phyloP scores from a whole-genome alignment of 1,140 invertebrate genomes.

The Cotesia typhae region DNA sequence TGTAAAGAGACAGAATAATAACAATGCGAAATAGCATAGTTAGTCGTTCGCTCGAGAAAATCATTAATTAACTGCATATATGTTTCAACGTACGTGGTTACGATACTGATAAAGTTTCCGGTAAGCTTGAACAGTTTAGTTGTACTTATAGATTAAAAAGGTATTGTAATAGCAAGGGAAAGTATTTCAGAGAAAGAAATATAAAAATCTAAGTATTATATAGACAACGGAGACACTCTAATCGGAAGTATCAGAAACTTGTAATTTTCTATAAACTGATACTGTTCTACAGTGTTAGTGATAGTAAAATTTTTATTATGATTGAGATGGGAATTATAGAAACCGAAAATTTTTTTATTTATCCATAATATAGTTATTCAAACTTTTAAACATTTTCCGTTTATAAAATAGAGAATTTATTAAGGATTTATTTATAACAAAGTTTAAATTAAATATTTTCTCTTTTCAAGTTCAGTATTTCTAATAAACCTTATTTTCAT shows the following conservation, averaged over 20 bases:
- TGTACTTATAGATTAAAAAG: slow-evolving; percentile 8
- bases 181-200: slow-evolving; percentile 19
- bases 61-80: slow-evolving; percentile 18
- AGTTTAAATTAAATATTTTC: too few relatives aligned
- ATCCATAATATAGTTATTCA: too few relatives aligned
- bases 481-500: too few relatives aligned
- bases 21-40: slow-evolving; percentile 22
- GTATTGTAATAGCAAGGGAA: not conserved
- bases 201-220: slow-evolving; percentile 14
- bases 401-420: too few relatives aligned
- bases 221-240: slow-evolving; percentile 30
- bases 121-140: slow-evolving; percentile 19
- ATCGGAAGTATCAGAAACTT: slow-evolving; percentile 32
- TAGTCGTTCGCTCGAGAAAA: slow-evolving; percentile 14
- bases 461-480: too few relatives aligned
- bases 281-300: not conserved
- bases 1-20: slow-evolving; percentile 12
- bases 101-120: slow-evolving; percentile 35
- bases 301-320: not conserved
- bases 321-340: not conserved
- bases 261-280: slow-evolving; percentile 25
- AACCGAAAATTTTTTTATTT: not conserved
- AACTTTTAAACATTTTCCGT: too few relatives aligned
- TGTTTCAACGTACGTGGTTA: slow-evolving; percentile 19
- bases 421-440: too few relatives aligned